Evolutionary conservation across 2,888 invertebrate genomes (phyloP), one percentile per base, ranked within the genome.

Genomic region (Spodoptera picta): DNA sequence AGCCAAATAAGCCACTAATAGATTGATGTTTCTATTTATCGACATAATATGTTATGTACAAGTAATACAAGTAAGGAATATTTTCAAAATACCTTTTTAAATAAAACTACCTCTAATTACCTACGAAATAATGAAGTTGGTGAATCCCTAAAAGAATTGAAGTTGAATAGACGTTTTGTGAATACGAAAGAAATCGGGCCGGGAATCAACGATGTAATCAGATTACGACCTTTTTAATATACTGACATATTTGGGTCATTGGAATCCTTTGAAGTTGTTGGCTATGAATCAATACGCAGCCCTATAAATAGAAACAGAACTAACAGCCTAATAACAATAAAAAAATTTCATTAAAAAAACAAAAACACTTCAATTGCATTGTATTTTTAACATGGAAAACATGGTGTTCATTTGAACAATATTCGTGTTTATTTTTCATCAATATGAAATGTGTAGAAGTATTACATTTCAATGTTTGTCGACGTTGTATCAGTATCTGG

Each of bases 391-490:
- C 60, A 51, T 6, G 11, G 7, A 44, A 53, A 36, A 44, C 9
- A 53, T 50, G 42, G 7, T 36, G 36, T 36, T 52, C 24, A 23
- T 10, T 54, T 49, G 3, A 24, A 56, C 24, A 55, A 45, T 60
- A 44, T 36, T 36, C 31, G 31, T 47, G 48, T 59, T 76, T 60
- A 53, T 62, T 76, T 74, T 73, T 65, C 56, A 74, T 69, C 57
- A 68, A 73, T 79, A 80, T 79, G 43, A 77, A 70, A 55, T 19
- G 63, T 47, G 55, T 63, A 77, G 71, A 75, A 80, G 69, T 73
- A 80, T 79, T 52, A 75, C 69, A 80, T 85, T 86, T 82, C 81
- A 82, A 79, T 83, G 82, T 87, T 86, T 84, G 82, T 79, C 63
- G 79, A 69, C 75, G 70, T 72, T 77, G 75, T 86, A 86, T 87